Evolutionary conservation across 2,797 vertebrate genomes (phyloP).

Genomic region (Eidolon dupreanum): DNA sequence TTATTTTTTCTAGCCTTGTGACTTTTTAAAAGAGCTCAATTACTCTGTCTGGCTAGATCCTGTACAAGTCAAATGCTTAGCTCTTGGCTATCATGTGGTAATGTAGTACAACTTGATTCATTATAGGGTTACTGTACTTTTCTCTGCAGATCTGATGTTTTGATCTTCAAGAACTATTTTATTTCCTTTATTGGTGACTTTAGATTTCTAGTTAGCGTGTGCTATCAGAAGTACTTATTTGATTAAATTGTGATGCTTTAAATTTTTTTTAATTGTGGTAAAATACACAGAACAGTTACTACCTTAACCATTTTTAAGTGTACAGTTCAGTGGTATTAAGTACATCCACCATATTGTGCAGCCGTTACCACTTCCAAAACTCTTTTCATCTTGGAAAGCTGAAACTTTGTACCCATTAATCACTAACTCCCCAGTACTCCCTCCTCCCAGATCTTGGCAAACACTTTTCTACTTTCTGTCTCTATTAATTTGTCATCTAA

Average conservation of each 20-base stretch:
- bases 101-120: background rate
- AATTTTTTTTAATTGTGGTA: background rate
- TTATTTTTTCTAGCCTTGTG: background rate
- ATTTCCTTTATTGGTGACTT: constrained; percentile 39
- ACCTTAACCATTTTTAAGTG: background rate
- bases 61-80: background rate
- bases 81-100: background rate
- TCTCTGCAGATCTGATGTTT: background rate
- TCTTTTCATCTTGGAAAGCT: constrained; percentile 1
- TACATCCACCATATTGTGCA: background rate
- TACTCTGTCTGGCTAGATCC: background rate
- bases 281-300: background rate
- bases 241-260: background rate
- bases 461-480: background rate
- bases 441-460: background rate
- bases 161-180: background rate
- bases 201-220: constrained; percentile 6
- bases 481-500: background rate
- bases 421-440: background rate
- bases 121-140: background rate
- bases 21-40: background rate
- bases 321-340: background rate
- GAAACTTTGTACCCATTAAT: background rate
- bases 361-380: background rate
- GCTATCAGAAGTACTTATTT: constrained; percentile 6